phyloP scores from a whole-genome alignment of 2,113 vertebrate genomes.

The Peromyscus californicus region DNA sequence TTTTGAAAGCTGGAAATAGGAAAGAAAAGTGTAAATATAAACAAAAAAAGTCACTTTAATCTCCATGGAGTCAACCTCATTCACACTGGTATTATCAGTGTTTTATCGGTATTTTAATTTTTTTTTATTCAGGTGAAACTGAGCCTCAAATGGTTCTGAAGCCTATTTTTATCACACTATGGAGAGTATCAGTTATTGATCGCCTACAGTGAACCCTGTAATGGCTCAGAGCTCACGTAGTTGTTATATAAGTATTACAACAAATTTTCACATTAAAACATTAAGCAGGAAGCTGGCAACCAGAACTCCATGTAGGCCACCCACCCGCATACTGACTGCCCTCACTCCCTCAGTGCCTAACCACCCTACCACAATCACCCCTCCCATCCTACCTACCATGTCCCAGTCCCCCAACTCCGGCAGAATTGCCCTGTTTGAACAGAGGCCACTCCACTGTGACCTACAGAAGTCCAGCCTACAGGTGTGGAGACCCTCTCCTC shows the following conservation, averaged over 20 bases:
- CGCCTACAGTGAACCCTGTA: neutral
- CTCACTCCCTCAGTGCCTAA: neutral
- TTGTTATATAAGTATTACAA: neutral
- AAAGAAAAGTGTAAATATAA: neutral
- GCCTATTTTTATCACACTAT: neutral
- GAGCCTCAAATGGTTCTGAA: neutral
- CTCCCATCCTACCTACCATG: neutral
- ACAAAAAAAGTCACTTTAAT: neutral
- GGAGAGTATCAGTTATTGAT: neutral
- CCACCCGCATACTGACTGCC: too few species aligned
- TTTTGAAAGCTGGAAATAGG: neutral
- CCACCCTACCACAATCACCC: neutral
- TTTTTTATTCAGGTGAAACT: neutral
- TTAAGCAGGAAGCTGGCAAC: neutral
- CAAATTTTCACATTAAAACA: neutral
- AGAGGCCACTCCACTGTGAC: neutral
- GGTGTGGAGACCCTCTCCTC: neutral
- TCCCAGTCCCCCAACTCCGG: neutral
- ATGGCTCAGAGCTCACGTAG: rapidly evolving
- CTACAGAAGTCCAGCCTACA: neutral
- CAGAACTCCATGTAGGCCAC: neutral
- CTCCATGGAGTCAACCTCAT: neutral
- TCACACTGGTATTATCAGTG: neutral
- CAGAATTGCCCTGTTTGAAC: neutral
- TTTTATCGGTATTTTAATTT: neutral